These are phyloP conservation scores for Lutjanus erythropterus DNA, from an alignment of 2,113 vertebrate genomes.

Conservation along the genomic window DNA sequence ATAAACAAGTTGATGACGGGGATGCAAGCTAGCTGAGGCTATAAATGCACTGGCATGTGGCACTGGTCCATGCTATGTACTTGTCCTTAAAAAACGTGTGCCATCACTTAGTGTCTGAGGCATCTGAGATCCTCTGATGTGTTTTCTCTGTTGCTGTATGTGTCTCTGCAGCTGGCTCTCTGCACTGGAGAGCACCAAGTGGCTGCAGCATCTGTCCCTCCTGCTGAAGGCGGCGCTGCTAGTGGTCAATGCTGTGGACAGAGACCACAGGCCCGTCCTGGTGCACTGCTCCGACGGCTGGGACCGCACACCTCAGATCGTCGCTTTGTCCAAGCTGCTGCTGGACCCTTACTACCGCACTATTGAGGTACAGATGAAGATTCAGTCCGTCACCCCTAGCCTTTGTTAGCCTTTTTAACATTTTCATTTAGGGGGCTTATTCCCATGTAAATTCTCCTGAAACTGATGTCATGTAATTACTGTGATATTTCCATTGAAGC, in stretches of 20 bases:
- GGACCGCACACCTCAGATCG: conserved; percentile 98
- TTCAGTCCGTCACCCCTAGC: no score
- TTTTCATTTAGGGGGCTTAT: not conserved
- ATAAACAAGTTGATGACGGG: not conserved
- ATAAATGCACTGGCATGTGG: conserved; percentile 1
- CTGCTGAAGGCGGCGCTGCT: conserved; percentile 93
- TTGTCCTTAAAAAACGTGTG: not conserved
- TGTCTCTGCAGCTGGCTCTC: conserved; percentile 92
- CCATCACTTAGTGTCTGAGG: not conserved
- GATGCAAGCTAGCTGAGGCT: not conserved
- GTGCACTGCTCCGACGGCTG: conserved; percentile 99
- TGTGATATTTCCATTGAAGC: not conserved
- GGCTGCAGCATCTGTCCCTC: conserved; percentile 97
- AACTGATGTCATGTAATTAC: not conserved
- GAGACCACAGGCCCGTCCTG: conserved; percentile 93
- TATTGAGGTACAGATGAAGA: conserved; percentile 87
- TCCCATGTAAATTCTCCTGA: not conserved
- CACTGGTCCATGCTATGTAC: not conserved
- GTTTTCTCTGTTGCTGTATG: not conserved
- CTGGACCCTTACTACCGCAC: conserved; percentile 97
- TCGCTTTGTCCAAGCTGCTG: conserved; percentile 95
- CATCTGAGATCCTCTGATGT: not conserved
- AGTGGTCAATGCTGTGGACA: conserved; percentile 93
- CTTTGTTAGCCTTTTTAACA: not conserved
- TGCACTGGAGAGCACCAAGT: conserved; percentile 96